These are phyloP conservation scores for Elysia crispata DNA, from an alignment of 2,888 invertebrate species.

Conservation along the genomic window DNA sequence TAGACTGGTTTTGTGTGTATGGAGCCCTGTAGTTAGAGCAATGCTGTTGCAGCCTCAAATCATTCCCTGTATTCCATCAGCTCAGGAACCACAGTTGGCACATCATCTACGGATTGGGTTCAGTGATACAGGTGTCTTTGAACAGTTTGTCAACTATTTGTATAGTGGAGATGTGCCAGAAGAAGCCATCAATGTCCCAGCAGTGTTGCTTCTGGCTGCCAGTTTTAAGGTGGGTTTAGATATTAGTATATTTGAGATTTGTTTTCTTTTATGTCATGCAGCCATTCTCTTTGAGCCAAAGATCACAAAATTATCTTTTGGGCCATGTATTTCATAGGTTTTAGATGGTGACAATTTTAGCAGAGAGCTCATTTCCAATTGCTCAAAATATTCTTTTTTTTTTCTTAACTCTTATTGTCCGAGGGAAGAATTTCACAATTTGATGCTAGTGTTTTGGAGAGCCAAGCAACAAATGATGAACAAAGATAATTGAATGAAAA, in stretches of 20 bases:
- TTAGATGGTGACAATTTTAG: too few relatives aligned
- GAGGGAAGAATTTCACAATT: too few relatives aligned
- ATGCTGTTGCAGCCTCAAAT: slow-evolving; percentile 78
- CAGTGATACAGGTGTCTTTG: slow-evolving; percentile 81
- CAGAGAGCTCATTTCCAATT: too few relatives aligned
- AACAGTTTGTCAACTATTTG: slow-evolving; percentile 82
- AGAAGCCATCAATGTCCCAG: slow-evolving; percentile 67
- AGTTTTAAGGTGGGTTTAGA: slow-evolving; percentile 42
- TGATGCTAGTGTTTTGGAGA: too few relatives aligned
- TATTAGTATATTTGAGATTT: too few relatives aligned
- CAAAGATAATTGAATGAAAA: too few relatives aligned
- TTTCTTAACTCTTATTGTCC: too few relatives aligned
- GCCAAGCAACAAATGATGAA: too few relatives aligned
- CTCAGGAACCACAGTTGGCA: too few relatives aligned
- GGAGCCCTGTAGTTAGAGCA: slow-evolving; percentile 83
- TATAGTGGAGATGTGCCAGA: slow-evolving; percentile 83
- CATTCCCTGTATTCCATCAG: too few relatives aligned
- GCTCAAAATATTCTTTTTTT: too few relatives aligned
- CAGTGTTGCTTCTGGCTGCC: slow-evolving; percentile 33
- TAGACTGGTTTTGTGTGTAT: slow-evolving; percentile 82
- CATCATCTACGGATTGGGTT: slow-evolving; percentile 55
- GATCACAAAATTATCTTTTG: not conserved
- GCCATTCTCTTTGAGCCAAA: not conserved
- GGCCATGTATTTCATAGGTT: too few relatives aligned
- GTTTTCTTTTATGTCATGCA: not conserved